phyloP scores from a whole-genome alignment of 1,140 invertebrate species.

The Neocloeon triangulifer region DNA sequence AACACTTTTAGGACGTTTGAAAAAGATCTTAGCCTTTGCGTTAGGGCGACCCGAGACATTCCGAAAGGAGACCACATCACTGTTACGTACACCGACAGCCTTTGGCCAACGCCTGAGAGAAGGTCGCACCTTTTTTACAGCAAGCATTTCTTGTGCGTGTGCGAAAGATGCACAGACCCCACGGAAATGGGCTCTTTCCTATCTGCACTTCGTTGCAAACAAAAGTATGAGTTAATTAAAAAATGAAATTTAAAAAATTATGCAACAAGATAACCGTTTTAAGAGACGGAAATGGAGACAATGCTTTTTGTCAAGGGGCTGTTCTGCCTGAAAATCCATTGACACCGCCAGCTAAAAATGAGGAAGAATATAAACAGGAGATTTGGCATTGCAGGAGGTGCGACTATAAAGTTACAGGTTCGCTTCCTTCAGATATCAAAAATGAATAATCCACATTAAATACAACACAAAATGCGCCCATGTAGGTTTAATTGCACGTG shows the following conservation, averaged over 20 bases:
- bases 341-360: neutral
- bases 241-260: too few relatives aligned
- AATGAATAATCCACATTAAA: too few relatives aligned
- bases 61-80: conserved; percentile 13
- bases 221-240: too few relatives aligned
- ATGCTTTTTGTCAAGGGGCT: neutral
- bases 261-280: too few relatives aligned
- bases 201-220: conserved; percentile 8
- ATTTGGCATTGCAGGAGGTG: neutral
- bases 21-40: conserved; percentile 9
- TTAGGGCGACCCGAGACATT: conserved; percentile 14
- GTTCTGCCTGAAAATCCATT: neutral
- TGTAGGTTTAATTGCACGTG: neutral
- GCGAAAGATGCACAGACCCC: conserved; percentile 14
- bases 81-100: conserved; percentile 16
- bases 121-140: conserved; percentile 13
- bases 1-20: conserved; percentile 14
- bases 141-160: conserved; percentile 16
- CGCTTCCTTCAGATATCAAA: too few relatives aligned
- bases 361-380: neutral
- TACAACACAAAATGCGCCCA: too few relatives aligned
- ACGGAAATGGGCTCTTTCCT: conserved; percentile 12
- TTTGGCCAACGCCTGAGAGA: conserved; percentile 15
- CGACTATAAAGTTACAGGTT: too few relatives aligned
- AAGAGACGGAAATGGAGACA: too few relatives aligned